Base-by-base conservation (phyloP, 2,888 invertebrate species). In the Andrena hattorfiana region DNA sequence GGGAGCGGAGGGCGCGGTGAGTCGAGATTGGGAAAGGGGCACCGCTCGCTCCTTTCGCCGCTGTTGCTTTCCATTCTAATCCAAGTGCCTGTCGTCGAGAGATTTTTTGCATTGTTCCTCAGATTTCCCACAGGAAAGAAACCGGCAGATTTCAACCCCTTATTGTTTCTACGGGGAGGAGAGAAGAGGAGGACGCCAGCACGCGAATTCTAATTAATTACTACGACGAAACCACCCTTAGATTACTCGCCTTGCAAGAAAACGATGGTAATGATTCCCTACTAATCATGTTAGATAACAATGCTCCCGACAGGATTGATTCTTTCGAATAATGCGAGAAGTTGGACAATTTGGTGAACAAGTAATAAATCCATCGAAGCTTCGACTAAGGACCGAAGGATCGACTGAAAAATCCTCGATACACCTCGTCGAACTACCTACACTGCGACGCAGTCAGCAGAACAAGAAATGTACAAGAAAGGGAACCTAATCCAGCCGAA, bases 81-180 rank as follows among this genome's bases (percentile, higher is more conserved):
- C 89, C 90, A 91, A 91, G 91, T 91, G 89, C 89, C 91, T 85
- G 87, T 88, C 85, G 89, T 85, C 86, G 86, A 85, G 83, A 87
- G 88, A 85, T 83, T 88, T 87, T 85, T 88, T 85, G 42, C 88
- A 86, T 88, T 88, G 86, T 88, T 83, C 84, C 86, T 35, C 71
- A 88, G 90, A 91, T 91, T 91, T 91, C 91, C 91, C 91, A 90
- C 87, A 87, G 91, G 91, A 89, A 85, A 85, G 85, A 82, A 86
- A 85, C 89, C 81, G 81, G 72, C 88, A 78, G 85, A 88, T 88
- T 88, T 88, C 84, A 81, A 56, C 78, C 78, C 28, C 51, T 69
- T 59, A 87, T 86, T 87, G 89, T 87, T 87, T 87, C 70, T 48
- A 10, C 20, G 28, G 26, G 30, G 13, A 32, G 51, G 51, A 54